Percentiles rank a stretch among this genome's conserved stretches.
Conservation (phyloP, 2,113 vertebrate species). For the Aspidoscelis tigris region DNA sequence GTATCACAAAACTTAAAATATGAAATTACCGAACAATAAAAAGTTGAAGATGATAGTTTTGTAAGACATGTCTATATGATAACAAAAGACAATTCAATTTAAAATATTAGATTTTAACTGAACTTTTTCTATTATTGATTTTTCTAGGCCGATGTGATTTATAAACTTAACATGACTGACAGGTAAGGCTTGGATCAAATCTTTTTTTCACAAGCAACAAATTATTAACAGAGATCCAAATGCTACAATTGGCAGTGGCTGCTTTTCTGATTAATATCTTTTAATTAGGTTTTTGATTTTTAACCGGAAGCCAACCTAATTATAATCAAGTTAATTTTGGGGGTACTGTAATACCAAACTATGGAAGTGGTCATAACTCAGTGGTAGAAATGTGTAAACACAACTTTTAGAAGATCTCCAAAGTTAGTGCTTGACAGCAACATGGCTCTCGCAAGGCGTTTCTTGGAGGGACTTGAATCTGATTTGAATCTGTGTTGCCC, state of each 20-base stretch:
- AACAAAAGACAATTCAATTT: background rate
- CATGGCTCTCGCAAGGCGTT: too few species aligned
- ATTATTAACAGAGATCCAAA: background rate
- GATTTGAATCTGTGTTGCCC: too few species aligned
- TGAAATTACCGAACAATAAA: background rate
- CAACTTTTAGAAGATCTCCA: too few species aligned
- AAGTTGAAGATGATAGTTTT: background rate
- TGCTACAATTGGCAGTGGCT: background rate
- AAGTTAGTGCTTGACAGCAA: too few species aligned
- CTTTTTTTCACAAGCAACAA: background rate
- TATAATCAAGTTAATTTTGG: background rate
- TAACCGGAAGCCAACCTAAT: background rate
- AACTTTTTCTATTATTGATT: constrained; percentile 40
- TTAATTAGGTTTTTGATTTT: background rate
- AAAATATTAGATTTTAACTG: constrained; percentile 10
- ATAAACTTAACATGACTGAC: constrained; percentile 98
- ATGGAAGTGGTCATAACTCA: background rate
- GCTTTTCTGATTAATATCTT: constrained; percentile 4
- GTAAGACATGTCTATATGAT: background rate
- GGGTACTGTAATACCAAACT: background rate
- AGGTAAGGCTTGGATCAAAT: constrained; percentile 82
- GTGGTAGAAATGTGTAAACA: background rate
- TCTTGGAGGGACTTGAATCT: too few species aligned
- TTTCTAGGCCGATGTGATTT: constrained; percentile 95
- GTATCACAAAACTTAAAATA: too few species aligned